These are phyloP conservation scores for Spongilla lacustris DNA, from an alignment of 37 sponge, comb jelly and placozoan genomes.

Conservation along the genomic window DNA sequence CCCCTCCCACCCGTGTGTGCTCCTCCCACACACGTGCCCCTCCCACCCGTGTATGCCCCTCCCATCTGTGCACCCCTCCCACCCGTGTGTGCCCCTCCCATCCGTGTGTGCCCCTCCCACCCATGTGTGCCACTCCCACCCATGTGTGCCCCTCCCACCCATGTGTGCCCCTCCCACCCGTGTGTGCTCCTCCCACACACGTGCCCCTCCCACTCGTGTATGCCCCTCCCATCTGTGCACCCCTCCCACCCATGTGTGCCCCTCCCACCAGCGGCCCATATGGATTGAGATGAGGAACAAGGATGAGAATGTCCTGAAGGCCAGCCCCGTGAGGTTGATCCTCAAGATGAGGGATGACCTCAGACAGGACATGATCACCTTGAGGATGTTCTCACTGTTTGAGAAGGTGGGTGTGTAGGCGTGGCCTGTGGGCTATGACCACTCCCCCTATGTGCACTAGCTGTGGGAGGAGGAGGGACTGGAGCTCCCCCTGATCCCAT, in stretches of 20 bases:
- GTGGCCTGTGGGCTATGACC: neutral
- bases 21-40: too few species aligned
- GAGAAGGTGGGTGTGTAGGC: slow-evolving; percentile 44
- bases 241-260: too few species aligned
- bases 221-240: neutral
- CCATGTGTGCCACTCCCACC: too few species aligned
- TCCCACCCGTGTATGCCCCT: too few species aligned
- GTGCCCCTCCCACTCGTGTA: too few species aligned
- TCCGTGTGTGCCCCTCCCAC: too few species aligned
- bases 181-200: too few species aligned
- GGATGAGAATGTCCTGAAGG: slow-evolving; percentile 11
- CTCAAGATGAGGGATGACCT: slow-evolving; percentile 79
- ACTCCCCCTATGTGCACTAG: slow-evolving; percentile 8
- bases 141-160: too few species aligned
- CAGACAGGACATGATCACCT: slow-evolving; percentile 81
- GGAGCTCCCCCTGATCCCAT: slow-evolving; percentile 78
- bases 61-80: too few species aligned
- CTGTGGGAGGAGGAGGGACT: slow-evolving; percentile 81
- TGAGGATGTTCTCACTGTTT: slow-evolving; percentile 66
- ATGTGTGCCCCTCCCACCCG: too few species aligned
- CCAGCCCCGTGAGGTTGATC: slow-evolving; percentile 39
- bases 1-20: too few species aligned
- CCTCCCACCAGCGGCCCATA: slow-evolving; percentile 53
- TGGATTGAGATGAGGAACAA: slow-evolving; percentile 72
- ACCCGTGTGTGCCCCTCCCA: too few species aligned